Base-by-base conservation (phyloP, 2,888 invertebrate species). In the Podotricha telesiphe region DNA sequence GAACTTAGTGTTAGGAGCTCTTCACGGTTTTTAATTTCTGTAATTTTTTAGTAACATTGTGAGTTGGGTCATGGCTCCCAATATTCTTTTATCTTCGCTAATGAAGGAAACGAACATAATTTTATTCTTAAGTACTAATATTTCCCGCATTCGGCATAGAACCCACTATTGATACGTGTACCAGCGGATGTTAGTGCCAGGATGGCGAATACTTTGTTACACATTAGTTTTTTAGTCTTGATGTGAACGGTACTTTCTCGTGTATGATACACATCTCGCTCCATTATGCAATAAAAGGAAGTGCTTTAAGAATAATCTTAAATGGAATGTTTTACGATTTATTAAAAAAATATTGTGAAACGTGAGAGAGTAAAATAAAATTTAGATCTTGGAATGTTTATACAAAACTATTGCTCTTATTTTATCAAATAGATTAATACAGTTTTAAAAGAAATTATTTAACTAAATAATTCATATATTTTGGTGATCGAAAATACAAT, bases 241-340 rank as follows among this genome's bases (percentile, higher is more conserved):
- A 65, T 65, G 22, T 40, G 48, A 50, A 50, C 37, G 63, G n/a
- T 59, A 67, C 70, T 73, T 72, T 74, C 40, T 22, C 48, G 66
- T 42, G 58, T 65, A 40, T 61, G 72, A 72, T 71, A 74, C 48
- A 56, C 66, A 69, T 74, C 68, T 67, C 51, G 42, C 64, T n/a
- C 11, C 8, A 53, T 70, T 70, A 67, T 67, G 67, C 51, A 70
- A 67, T 45, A 59, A 70, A 70, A 65, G 69, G 69, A 70, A 58
- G 67, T 51, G 69, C 19, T 58, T 73, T 58, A 48, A 65, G 67
- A 69, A 69, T 20, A 45, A 22, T 70, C 66, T 22, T 48, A 42
- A 17, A 28, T 53, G 28, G 20, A 40, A 15, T 20, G 5, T 20
- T 42, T 20, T 40, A 40, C 11, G 37, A 17, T 37, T 40, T 19